Conservation (phyloP, 1,140 invertebrate species). For the Solenopsis fugax region DNA sequence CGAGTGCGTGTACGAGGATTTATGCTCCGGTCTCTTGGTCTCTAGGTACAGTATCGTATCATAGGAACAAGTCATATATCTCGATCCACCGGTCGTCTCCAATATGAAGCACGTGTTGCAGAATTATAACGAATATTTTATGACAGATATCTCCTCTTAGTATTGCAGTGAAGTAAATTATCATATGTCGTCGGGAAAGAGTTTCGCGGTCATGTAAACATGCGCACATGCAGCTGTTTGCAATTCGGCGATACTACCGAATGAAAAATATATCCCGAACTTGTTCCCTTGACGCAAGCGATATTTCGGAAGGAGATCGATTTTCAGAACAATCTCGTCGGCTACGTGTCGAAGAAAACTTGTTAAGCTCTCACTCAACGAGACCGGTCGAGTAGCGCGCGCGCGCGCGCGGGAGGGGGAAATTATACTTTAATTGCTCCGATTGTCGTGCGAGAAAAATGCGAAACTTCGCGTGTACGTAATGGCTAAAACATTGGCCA, state of each 20-base stretch:
- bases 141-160: conserved; percentile 39
- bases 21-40: conserved; percentile 24
- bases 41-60: background rate
- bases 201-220: conserved; percentile 35
- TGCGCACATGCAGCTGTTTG: conserved; percentile 39
- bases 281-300: conserved; percentile 12
- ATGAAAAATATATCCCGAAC: conserved; percentile 47
- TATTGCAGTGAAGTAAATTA: conserved; percentile 43
- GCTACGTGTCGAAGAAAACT: conserved; percentile 45
- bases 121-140: conserved; percentile 54
- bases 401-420: background rate
- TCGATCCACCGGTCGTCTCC: background rate
- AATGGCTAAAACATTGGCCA: conserved; percentile 36
- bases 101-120: conserved; percentile 28
- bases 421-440: conserved; percentile 59
- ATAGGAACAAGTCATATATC: conserved; percentile 42
- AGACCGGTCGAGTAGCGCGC: background rate
- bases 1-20: conserved; percentile 32
- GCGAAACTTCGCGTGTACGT: conserved; percentile 44
- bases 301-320: conserved; percentile 20
- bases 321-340: conserved; percentile 31
- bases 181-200: background rate
- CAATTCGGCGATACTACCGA: conserved; percentile 34
- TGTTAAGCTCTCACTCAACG: conserved; percentile 49
- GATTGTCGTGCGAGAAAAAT: conserved; percentile 36